Evolutionary conservation across 2,797 vertebrate genomes (phyloP).

Genomic region (Poecilia picta): DNA sequence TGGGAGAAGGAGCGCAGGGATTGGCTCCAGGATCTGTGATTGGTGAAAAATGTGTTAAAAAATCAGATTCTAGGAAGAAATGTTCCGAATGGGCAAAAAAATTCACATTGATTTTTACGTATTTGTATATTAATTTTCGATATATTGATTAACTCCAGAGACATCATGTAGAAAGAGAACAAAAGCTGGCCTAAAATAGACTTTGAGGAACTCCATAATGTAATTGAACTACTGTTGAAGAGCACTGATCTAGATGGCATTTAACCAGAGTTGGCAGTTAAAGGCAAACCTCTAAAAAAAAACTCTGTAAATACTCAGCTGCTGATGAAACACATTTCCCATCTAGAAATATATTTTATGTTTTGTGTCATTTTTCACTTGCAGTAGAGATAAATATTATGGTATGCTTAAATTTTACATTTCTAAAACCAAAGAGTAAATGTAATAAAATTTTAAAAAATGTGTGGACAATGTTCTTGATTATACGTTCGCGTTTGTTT

Average conservation of each 20-base stretch:
- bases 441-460: neutral
- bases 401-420: neutral
- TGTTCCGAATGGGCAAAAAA: neutral
- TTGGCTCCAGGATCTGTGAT: conserved; percentile 21
- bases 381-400: neutral
- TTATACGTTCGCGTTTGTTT: neutral
- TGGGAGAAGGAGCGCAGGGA: conserved; percentile 16
- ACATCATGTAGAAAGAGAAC: neutral
- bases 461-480: neutral
- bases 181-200: neutral
- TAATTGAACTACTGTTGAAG: neutral
- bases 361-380: neutral
- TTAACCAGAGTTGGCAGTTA: neutral
- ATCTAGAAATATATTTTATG: neutral
- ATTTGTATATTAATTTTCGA: neutral
- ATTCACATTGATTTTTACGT: neutral
- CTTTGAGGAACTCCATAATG: neutral
- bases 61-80: conserved; percentile 12
- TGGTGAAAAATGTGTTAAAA: conserved; percentile 32
- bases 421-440: neutral
- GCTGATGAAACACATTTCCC: neutral
- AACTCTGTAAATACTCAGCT: neutral
- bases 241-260: neutral
- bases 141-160: neutral
- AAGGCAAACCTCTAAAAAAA: neutral